Base-by-base conservation (phyloP, 2,113 vertebrate genomes). In the Lontra canadensis region DNA sequence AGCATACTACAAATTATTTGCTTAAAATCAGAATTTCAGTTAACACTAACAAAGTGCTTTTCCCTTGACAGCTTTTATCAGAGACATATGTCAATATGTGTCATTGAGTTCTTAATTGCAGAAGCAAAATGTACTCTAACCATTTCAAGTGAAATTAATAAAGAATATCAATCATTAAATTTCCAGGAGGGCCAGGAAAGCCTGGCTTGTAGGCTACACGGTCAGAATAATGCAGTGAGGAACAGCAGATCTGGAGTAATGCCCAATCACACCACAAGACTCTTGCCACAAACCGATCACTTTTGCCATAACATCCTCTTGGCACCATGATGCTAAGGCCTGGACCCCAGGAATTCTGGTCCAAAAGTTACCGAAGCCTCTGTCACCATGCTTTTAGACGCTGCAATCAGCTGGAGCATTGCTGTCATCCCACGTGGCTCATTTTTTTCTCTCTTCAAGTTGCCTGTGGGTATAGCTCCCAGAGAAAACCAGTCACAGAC, bases 101-200 rank as follows among this genome's bases (percentile, higher is more conserved):
- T 31, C 44, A 86, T 36, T 49, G 44, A 83, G 6, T 57, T 61
- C 23, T 80, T 86, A 34, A 44, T 1, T 85, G 2, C 44, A 85
- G 18, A 71, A 83, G 6, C 18, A 89, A 69, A 91, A 88, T 71
- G 73, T n/a, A 31, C 9, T 82, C 15, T 15, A 25, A 10, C 18
- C 67, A 61, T 94, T 87, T n/a, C 44, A 71, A 71, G 26, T 44
- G 15, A 88, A 89, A 95, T 57, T 39, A 34, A 42, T 42, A 67
- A 42, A 80, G 47, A 47, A 13, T 21, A 49, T 92, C 76, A 57
- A 47, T 12, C 17, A 12, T 21, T 13, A 55, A 15, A 65, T 61
- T 83, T 83, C 10, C 39, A 81, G 55, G 21, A 36, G 1, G 21
- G 26, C 4, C 49, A 29, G 1, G 3, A 39, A 79, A 63, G 23